Evolutionary conservation across 2,888 invertebrate species (phyloP).

Genomic region (Diarsia brunnea): DNA sequence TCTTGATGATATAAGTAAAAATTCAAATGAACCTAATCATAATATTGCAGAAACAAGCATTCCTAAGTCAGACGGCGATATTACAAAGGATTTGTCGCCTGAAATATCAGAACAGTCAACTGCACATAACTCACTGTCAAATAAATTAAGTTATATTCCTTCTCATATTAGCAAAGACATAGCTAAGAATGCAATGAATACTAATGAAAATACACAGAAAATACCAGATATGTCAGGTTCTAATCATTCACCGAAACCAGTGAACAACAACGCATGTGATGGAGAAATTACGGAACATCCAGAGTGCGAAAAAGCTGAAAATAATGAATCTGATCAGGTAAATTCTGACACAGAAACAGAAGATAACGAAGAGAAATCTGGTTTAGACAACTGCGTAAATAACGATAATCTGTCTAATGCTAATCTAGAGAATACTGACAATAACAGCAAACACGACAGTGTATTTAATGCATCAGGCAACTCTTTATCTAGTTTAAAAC

Average conservation of each 20-base stretch:
- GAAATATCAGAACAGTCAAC: conserved; percentile 21
- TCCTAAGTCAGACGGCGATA: conserved; percentile 17
- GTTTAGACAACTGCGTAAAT: conserved; percentile 14
- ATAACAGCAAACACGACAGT: conserved; percentile 18
- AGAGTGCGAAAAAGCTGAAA: conserved; percentile 3
- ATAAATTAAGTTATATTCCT: conserved; percentile 35
- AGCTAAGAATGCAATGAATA: conserved; percentile 11
- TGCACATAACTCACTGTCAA: conserved; percentile 15
- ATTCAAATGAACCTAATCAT: conserved; percentile 18
- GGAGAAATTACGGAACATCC: conserved; percentile 3
- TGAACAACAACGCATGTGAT: conserved; percentile 10
- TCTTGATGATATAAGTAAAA: conserved; percentile 34
- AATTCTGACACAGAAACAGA: conserved; percentile 40
- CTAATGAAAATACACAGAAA: conserved; percentile 10
- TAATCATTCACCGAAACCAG: conserved; percentile 13
- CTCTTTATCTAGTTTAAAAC: conserved; percentile 77
- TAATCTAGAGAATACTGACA: conserved; percentile 15
- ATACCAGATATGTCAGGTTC: conserved; percentile 4
- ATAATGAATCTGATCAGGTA: conserved; percentile 33
- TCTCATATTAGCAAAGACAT: conserved; percentile 16
- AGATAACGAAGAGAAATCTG: conserved; percentile 18
- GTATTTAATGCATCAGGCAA: conserved; percentile 35
- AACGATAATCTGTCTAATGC: conserved; percentile 24
- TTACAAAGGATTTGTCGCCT: conserved; percentile 24
- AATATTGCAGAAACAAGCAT: conserved; percentile 29